Evolutionary conservation across 2,888 invertebrate species (phyloP), one percentile per base, ranked within the genome.

Genomic region (Pycnomerus fuliginosus): DNA sequence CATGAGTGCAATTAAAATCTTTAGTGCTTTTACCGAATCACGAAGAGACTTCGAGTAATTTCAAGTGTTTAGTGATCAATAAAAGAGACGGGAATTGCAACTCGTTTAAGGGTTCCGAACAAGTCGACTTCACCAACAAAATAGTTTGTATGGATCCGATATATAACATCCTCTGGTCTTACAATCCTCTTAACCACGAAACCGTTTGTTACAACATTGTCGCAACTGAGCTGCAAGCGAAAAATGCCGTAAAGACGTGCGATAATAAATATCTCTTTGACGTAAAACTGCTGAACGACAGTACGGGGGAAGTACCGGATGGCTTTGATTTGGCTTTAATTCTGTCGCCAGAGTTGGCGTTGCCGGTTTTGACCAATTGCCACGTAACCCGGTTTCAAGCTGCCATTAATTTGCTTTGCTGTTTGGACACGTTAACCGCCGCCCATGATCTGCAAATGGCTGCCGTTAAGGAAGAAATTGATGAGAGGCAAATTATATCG

Each of bases 101-200:
- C 44, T 85, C 91, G 8, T 95, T 91, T 75, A 81, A 81, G 49
- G 87, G 87, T 4, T 74, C 78, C 10, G 90, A 91, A 59, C 95
- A 95, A 71, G 86, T 88, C 0, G 87, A 90, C 67, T 88, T 95
- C 54, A 83, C 82, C 11, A 84, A 85, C 58, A 84, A 85, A 53
- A 83, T 86, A 31, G 84, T 88, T 0, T 88, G 87, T 61, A 76
- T 97, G 59, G 98, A 98, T 74, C 92, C 95, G 0, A 77, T 88
- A 36, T 95, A 94, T 71, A 92, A 96, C 71, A 87, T 95, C 0
- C 75, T 98, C 1, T 98, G 97, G 97, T 88, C 91, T 57, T 97
- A 85, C 58, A 82, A 86, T 67, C 83, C 85, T 0, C 74, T 79
- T 16, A 83, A 70, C 37, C 78, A 79, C 44, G 78, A 81, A 56